These are phyloP conservation scores for Conus canariensis DNA, from an alignment of 2,888 invertebrate genomes.

Conservation along the genomic window DNA sequence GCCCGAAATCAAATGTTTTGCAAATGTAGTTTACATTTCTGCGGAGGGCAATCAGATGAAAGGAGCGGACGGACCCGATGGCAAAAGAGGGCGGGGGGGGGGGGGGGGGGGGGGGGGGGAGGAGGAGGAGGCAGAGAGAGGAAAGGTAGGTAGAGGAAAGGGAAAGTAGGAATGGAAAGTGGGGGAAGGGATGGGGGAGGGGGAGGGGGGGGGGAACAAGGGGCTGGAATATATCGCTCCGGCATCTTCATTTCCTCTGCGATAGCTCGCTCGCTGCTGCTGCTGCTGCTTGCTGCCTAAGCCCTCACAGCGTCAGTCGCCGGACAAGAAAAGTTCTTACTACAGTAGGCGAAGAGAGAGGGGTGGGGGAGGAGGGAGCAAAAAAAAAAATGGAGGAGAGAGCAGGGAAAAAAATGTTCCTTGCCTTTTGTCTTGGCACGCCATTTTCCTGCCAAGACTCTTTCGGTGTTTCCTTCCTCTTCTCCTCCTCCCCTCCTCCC, in stretches of 20 bases:
- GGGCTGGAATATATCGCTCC: not conserved
- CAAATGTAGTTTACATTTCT: slow-evolving; percentile 39
- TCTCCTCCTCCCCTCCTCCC: not conserved
- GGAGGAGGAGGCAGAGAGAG: slow-evolving; percentile 14
- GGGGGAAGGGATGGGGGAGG: not conserved
- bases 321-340: not conserved
- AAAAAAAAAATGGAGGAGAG: not conserved
- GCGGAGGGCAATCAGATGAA: not conserved
- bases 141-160: not conserved
- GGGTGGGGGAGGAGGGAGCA: not conserved
- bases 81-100: too few species aligned
- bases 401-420: not conserved
- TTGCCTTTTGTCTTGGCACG: not conserved
- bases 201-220: not conserved
- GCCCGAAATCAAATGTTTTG: slow-evolving; percentile 19
- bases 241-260: not conserved
- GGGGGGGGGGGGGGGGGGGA: not conserved
- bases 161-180: not conserved
- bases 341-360: not conserved
- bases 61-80: not conserved
- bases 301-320: not conserved
- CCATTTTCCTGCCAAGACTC: not conserved
- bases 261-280: not conserved
- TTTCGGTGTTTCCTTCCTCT: not conserved
- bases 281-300: not conserved